Evolutionary conservation across 2,113 vertebrate genomes (phyloP), one percentile per base, ranked within the genome.

Genomic region (Brachirus orientalis): DNA sequence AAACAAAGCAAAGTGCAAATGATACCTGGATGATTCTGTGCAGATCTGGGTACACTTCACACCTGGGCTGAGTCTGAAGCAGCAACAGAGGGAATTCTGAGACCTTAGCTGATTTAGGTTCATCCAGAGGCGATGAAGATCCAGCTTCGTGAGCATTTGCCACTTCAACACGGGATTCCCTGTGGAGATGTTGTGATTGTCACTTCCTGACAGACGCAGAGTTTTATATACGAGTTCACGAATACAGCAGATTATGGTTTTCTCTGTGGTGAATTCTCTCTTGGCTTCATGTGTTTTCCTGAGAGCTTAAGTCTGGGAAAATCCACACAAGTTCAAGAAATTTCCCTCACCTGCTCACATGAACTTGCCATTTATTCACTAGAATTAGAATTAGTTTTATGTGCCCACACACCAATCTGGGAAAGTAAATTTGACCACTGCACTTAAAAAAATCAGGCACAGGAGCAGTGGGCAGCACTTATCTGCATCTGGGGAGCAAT

Each of bases 11-110:
- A 53, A 8, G 20, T 51, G 3, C 10, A 33, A 20, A 61, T 7
- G 5, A 0, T 85, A 98, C 96, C 95, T 97, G 96, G 62, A 98
- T 95, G 54, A 96, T 94, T 84, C 87, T 91, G 75, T 97, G 96
- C 69, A 98, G 84, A 62, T 95, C 92, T 10, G 93, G 93, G 28
- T 95, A 94, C 0, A 92, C 92, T 65, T 95, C 95, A 89, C 94
- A 96, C n/a, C 92, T 91, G 13, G 95, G 94, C 58, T 95, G 95
- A 0, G 90, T 85, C 14, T 96, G 94, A 43, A 97, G 90, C 36
- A 93, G 75, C 0, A 93, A 91, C 69, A 98, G 92, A 6, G 94
- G 95, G 83, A 98, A 96, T 67, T 95, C 94, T 6, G 89, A 84
- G 54, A 87, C 63, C 67, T 80, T 89, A 52, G 84, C 77, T 4